Percentiles rank a stretch among this genome's conserved stretches.
These are phyloP conservation scores for Cebus imitator DNA, from an alignment of 2,113 vertebrate species.

Conservation along the genomic window DNA sequence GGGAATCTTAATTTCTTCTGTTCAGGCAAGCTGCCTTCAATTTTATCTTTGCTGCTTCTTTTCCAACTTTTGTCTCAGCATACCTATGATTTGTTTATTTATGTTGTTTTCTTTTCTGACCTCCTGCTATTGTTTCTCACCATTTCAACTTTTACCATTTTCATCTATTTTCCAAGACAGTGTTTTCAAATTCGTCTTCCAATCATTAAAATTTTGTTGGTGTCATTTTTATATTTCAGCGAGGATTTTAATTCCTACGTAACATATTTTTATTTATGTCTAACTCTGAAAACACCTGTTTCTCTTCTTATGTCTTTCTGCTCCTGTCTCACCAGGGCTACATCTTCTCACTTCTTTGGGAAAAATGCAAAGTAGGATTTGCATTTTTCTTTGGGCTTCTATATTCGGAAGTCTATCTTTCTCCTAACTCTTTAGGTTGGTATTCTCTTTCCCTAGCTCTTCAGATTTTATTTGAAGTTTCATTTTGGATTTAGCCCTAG, in stretches of 20 bases:
- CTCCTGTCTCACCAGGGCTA: not conserved
- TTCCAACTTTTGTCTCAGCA: not conserved
- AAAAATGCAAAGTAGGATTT: not conserved
- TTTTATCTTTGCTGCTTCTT: not conserved
- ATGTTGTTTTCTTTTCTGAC: not conserved
- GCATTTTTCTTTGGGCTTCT: not conserved
- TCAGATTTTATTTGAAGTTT: not conserved
- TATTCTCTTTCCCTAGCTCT: not conserved
- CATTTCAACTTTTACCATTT: not conserved
- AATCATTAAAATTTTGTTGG: not conserved
- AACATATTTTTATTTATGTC: not conserved
- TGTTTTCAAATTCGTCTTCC: not conserved
- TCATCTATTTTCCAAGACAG: not conserved
- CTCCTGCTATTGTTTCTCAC: not conserved
- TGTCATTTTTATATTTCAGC: not conserved
- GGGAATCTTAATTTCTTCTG: not conserved
- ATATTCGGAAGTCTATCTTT: not conserved
- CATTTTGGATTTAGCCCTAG: not conserved
- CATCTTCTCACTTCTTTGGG: not conserved
- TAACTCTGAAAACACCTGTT: not conserved
- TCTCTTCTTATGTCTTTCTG: not conserved
- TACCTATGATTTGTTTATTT: not conserved
- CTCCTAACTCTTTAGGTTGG: not conserved
- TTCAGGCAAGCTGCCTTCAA: not conserved
- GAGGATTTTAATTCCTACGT: not conserved